phyloP scores from a whole-genome alignment of 1,140 invertebrate genomes.

The Drosophila miranda region DNA sequence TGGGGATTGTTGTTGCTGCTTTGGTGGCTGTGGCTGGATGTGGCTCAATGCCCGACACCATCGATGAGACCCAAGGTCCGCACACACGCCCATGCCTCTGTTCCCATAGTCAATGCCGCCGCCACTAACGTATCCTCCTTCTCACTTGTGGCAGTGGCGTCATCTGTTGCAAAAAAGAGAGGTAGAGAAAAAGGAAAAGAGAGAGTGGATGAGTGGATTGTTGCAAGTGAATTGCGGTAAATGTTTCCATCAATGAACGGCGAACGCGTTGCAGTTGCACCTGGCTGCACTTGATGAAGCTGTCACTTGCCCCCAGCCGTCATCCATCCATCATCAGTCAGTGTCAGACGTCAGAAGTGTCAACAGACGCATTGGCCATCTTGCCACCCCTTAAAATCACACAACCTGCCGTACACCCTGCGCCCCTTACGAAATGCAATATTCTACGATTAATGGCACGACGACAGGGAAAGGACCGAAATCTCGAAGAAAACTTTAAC shows the following conservation, averaged over 20 bases:
- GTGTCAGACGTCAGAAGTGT: conserved; percentile 25
- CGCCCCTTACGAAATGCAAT: not conserved
- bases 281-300: conserved; percentile 62
- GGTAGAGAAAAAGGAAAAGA: not conserved
- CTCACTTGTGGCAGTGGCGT: conserved; percentile 87
- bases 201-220: not conserved
- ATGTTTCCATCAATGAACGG: conserved; percentile 25
- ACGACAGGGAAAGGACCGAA: not conserved
- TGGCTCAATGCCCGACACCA: conserved; percentile 84
- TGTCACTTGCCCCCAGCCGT: conserved; percentile 40
- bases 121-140: conserved; percentile 86
- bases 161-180: conserved; percentile 81
- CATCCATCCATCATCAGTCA: conserved; percentile 45
- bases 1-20: conserved; percentile 33
- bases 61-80: conserved; percentile 88
- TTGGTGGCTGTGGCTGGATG: conserved; percentile 58
- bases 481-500: conserved; percentile 36
- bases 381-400: not conserved
- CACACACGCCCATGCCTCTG: conserved; percentile 91
- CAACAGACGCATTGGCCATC: conserved; percentile 6
- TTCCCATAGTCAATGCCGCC: conserved; percentile 90
- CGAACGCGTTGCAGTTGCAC: conserved; percentile 25
- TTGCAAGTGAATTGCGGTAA: conserved; percentile 11
- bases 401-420: not conserved
- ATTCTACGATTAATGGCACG: not conserved